phyloP scores from a whole-genome alignment of 1,140 invertebrate genomes.

The Brachystomella parvula region DNA sequence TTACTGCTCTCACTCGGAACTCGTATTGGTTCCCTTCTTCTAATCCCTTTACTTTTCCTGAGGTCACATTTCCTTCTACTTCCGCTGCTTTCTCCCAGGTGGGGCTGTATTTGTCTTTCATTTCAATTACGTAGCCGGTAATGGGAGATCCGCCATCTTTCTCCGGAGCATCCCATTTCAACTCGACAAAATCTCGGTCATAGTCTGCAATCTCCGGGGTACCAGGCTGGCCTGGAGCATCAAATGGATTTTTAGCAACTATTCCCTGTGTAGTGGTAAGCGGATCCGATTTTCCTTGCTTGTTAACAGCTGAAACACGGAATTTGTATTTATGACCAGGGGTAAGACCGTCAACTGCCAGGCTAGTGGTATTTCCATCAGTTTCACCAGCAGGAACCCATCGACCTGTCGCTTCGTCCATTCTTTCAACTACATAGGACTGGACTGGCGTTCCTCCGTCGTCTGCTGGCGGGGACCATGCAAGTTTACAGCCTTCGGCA shows the following conservation, averaged over 20 bases:
- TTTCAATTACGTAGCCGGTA: constrained; percentile 90
- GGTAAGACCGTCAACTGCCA: constrained; percentile 66
- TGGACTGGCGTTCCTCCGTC: constrained; percentile 84
- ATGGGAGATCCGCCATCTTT: constrained; percentile 82
- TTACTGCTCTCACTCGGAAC: constrained; percentile 87
- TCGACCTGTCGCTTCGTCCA: constrained; percentile 81
- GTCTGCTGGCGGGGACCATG: constrained; percentile 79
- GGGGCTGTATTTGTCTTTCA: constrained; percentile 80
- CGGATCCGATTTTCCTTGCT: constrained; percentile 91
- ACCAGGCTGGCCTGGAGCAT: constrained; percentile 75
- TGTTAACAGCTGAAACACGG: constrained; percentile 79
- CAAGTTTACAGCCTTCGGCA: constrained; percentile 72
- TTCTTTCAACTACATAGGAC: constrained; percentile 86
- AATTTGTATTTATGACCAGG: constrained; percentile 95
- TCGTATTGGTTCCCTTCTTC: constrained; percentile 86
- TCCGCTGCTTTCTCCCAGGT: constrained; percentile 81
- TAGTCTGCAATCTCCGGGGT: constrained; percentile 83
- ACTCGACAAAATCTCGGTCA: constrained; percentile 84
- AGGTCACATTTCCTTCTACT: constrained; percentile 71
- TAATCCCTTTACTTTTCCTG: constrained; percentile 73
- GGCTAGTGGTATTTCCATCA: constrained; percentile 61
- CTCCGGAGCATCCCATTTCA: constrained; percentile 81
- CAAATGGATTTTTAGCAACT: constrained; percentile 96
- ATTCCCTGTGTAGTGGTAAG: constrained; percentile 78
- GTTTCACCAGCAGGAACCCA: constrained; percentile 91